These are phyloP conservation scores for Cynoglossus semilaevis DNA, from an alignment of 2,113 vertebrate genomes.

Conservation along the genomic window DNA sequence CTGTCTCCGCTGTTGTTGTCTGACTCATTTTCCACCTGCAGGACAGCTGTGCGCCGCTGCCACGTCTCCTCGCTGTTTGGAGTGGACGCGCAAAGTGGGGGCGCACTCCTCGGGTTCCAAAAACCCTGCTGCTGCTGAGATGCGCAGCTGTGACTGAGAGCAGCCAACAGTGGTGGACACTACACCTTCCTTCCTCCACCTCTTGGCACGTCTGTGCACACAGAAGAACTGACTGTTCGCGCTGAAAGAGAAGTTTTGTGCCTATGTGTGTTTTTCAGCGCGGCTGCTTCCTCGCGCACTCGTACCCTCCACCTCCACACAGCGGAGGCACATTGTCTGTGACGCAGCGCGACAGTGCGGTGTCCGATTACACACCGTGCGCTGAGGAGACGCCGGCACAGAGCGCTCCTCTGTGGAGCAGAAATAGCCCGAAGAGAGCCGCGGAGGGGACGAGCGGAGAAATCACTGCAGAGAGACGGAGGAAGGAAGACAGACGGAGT, in stretches of 20 bases:
- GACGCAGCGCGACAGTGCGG: constrained; percentile 67
- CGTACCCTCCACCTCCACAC: background rate
- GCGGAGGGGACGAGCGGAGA: constrained; percentile 10
- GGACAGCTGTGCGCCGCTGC: constrained; percentile 63
- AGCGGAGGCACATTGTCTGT: constrained; percentile 59
- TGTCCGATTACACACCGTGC: constrained; percentile 71
- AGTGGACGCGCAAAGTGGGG: constrained; percentile 54
- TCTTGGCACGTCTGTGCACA: constrained; percentile 4
- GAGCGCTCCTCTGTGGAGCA: constrained; percentile 52
- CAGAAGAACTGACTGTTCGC: background rate
- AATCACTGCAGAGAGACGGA: constrained; percentile 28
- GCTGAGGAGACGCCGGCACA: constrained; percentile 56
- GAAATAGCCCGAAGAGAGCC: constrained; percentile 37
- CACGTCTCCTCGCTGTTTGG: constrained; percentile 56
- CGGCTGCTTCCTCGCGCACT: constrained; percentile 6
- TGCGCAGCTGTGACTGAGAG: constrained; percentile 38
- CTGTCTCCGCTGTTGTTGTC: background rate
- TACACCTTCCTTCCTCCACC: constrained; percentile 3
- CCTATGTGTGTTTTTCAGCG: background rate
- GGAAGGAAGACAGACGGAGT: constrained; percentile 30
- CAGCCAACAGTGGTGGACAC: constrained; percentile 17
- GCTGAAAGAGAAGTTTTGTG: constrained; percentile 42
- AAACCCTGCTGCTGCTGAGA: constrained; percentile 12
- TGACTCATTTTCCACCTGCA: constrained; percentile 59
- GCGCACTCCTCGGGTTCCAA: constrained; percentile 41